A percentile compares a stretch with the other conserved stretches of the same genome.
Evolutionary conservation across 2,888 invertebrate species (phyloP).

Genomic region (Acrobasis repandana): DNA sequence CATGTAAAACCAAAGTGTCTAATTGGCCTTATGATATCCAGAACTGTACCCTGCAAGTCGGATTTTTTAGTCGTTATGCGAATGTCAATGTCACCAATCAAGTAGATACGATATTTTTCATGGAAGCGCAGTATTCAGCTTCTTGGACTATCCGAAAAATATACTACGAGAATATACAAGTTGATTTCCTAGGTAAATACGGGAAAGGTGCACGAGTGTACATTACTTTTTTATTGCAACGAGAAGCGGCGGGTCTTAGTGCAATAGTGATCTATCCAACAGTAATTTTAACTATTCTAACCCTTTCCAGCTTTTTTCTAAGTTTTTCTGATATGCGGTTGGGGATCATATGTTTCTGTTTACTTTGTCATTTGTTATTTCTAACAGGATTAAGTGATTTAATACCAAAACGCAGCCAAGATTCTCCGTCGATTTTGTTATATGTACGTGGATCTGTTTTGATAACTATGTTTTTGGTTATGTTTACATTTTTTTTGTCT

Average conservation of each 20-base stretch:
- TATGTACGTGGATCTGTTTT: background rate
- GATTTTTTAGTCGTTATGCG: conserved; percentile 7
- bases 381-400: conserved; percentile 13
- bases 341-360: conserved; percentile 41
- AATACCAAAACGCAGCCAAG: conserved; percentile 22
- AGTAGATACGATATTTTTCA: conserved; percentile 32
- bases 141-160: conserved; percentile 49
- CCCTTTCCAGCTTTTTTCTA: conserved; percentile 42
- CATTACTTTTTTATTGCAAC: conserved; percentile 46
- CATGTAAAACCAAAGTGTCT: conserved; percentile 40
- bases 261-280: conserved; percentile 47
- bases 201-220: conserved; percentile 36
- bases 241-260: conserved; percentile 45
- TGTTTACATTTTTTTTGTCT: conserved; percentile 11
- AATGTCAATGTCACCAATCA: conserved; percentile 31
- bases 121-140: conserved; percentile 41
- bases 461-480: conserved; percentile 1
- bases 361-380: conserved; percentile 42
- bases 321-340: conserved; percentile 34
- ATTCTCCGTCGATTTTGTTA: conserved; percentile 15
- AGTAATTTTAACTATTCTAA: conserved; percentile 41
- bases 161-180: conserved; percentile 36
- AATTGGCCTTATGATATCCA: conserved; percentile 53
- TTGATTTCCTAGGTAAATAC: conserved; percentile 7
- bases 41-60: conserved; percentile 41